Conservation (phyloP, 2,113 vertebrate genomes). For the Burhinus oedicnemus region DNA sequence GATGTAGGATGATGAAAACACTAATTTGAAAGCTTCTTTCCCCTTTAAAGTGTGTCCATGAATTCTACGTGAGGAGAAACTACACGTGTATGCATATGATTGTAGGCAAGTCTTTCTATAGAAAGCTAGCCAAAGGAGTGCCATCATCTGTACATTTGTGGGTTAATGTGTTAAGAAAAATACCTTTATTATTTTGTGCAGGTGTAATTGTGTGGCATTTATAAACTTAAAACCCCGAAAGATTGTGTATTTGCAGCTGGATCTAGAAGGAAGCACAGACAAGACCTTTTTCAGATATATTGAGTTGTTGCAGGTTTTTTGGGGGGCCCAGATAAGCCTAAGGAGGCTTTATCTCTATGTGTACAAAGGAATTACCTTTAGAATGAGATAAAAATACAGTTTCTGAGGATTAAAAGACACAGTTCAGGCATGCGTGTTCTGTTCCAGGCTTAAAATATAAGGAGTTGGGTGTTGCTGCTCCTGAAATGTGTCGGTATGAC, state of each 20-base stretch:
- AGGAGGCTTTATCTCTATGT: not conserved
- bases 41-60: not conserved
- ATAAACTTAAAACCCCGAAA: not conserved
- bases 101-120: not conserved
- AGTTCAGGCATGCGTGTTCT: not conserved
- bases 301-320: not conserved
- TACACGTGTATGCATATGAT: fast-evolving
- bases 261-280: not conserved
- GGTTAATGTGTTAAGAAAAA: not conserved
- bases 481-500: not conserved
- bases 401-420: conserved; percentile 14
- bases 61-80: not conserved
- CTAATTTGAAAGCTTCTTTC: conserved; percentile 1
- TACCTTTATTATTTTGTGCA: not conserved
- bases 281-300: not conserved
- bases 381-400: not conserved
- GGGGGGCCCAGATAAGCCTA: not conserved
- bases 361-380: conserved; percentile 22
- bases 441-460: conserved; percentile 2
- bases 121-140: not conserved
- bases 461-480: not conserved
- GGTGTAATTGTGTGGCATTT: not conserved
- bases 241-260: not conserved
- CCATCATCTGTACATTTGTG: not conserved
- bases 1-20: conserved; percentile 13